Base-by-base conservation (phyloP, 1,140 invertebrate species). In the Bombus affinis region DNA sequence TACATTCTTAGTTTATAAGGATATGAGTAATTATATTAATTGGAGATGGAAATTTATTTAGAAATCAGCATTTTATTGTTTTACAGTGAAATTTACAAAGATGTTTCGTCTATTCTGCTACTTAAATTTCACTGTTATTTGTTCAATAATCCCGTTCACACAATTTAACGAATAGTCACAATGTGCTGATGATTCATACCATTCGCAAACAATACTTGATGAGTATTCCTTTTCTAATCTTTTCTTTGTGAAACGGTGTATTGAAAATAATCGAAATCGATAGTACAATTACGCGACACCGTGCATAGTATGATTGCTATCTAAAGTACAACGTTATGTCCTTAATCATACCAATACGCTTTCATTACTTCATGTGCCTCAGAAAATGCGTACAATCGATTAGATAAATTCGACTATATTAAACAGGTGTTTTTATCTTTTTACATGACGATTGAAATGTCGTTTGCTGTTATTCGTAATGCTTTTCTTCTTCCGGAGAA, bases 1-100 rank as follows among this genome's bases (percentile, higher is more conserved):
- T 25, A 57, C 3, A n/a, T 8, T 72, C 9, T 18, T 66, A 18
- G 15, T 8, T 22, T 37, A 62, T 62, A n/a, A 62, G 37, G 25
- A 71, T 71, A 71, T 4, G 37, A 37, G 4, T 44, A 47, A 53
- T 22, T 18, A 37, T 81, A 81, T 3, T 62, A 73, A 74, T 18
- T 18, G 4, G 15, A 47, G 22, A 5, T 78, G 15, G 25, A 39
- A 59, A 62, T 89, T 9, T 88, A 92, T 90, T 93, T 93, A 93
- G 90, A 93, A 93, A 93, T 91, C 81, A 81, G 86, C 89, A 70
- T 93, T 84, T 93, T 93, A 93, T 93, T 93, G 90, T 91, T 93
- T 88, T 91, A 91, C 90, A 92, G 89, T 93, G 92, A 92, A 93
- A 93, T 92, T 92, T 93, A 93, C 89, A 93, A 92, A 92, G 76